Evolutionary conservation across 2,797 vertebrate genomes (phyloP).

Genomic region (Sebastes cheni): DNA sequence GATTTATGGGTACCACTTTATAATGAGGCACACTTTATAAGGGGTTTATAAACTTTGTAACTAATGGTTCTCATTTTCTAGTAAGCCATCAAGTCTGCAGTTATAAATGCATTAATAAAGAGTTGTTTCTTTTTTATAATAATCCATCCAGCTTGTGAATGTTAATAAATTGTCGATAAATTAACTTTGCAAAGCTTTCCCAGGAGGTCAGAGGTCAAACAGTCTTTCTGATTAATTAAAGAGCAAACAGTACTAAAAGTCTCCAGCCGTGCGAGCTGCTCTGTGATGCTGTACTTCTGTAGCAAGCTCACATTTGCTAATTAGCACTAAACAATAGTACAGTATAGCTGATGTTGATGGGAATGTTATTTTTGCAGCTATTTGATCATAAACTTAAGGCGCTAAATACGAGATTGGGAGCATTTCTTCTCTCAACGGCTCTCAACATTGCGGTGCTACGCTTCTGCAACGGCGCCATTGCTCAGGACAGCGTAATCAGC

Average conservation of each 20-base stretch:
- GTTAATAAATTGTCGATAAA: background rate
- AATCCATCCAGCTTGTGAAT: background rate
- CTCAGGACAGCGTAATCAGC: background rate
- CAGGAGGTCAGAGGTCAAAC: background rate
- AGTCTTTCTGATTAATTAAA: background rate
- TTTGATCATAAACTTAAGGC: too few relatives aligned
- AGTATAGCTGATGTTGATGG: background rate
- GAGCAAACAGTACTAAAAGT: background rate
- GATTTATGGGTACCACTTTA: background rate
- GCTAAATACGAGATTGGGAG: too few relatives aligned
- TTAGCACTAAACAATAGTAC: too few relatives aligned
- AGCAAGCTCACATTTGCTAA: too few relatives aligned
- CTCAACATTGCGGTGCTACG: too few relatives aligned
- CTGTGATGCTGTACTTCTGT: too few relatives aligned
- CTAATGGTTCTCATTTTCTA: background rate
- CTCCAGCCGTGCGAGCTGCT: too few relatives aligned
- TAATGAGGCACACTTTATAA: background rate
- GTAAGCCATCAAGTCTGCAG: background rate
- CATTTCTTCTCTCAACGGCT: too few relatives aligned
- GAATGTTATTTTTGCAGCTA: background rate
- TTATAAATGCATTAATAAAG: background rate
- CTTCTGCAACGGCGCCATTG: too few relatives aligned
- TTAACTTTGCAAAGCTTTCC: background rate
- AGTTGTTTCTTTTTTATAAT: background rate
- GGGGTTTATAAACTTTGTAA: background rate